phyloP scores from a whole-genome alignment of 2,888 invertebrate genomes.

The Noctua pronuba region DNA sequence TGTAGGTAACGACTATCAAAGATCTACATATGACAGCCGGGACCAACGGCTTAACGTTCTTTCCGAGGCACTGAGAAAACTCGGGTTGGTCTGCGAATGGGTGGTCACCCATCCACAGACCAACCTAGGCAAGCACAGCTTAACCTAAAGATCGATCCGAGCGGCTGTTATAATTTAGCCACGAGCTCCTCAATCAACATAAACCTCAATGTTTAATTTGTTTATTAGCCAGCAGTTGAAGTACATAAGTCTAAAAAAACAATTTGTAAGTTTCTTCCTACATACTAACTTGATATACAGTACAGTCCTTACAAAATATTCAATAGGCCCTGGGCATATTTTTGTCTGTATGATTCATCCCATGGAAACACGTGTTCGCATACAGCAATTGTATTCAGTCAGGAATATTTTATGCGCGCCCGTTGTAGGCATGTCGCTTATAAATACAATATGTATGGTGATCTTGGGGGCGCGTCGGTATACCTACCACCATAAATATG shows the following conservation, averaged over 20 bases:
- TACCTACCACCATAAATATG: slow-evolving; percentile 7
- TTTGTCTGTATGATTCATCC: slow-evolving; percentile 58
- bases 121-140: no score
- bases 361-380: slow-evolving; percentile 63
- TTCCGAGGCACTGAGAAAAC: no score
- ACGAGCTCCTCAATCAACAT: no score
- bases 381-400: slow-evolving; percentile 65
- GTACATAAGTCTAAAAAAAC: background rate
- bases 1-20: no score
- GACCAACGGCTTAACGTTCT: no score
- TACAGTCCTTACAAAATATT: slow-evolving; percentile 24
- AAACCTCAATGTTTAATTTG: background rate
- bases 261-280: background rate
- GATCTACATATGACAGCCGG: no score
- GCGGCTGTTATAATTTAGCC: no score
- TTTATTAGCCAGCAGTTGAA: background rate
- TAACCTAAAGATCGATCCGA: no score
- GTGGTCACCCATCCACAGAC: no score
- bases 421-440: slow-evolving; percentile 58
- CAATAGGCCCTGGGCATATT: slow-evolving; percentile 49
- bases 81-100: no score
- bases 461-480: slow-evolving; percentile 42
- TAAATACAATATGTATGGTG: slow-evolving; percentile 59
- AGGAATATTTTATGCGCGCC: slow-evolving; percentile 65
- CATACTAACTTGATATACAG: background rate